Base-by-base conservation (phyloP, 2,888 invertebrate genomes). In the Dioctria rufipes region DNA sequence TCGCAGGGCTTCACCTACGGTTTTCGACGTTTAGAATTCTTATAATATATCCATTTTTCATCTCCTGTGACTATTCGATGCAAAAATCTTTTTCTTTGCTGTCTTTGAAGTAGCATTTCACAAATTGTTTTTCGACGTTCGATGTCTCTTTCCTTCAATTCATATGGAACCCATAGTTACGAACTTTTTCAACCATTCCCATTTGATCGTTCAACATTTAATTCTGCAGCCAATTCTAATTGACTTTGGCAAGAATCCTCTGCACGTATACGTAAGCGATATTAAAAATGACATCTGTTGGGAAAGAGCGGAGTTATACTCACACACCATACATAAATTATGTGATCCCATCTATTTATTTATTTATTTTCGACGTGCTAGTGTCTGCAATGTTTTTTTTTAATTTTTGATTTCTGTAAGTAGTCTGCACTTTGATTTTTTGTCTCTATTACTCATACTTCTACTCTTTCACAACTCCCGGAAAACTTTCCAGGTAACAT, bases 1-100 rank as follows among this genome's bases (percentile, higher is more conserved):
- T 69, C 51, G 42, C 69, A 43, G 0, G 69, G 71, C n/a, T 80
- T 46, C 46, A 69, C 69, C 69, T 42, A 80, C 25, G 49, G 6
- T 63, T 58, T 73, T 80, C 46, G 42, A 25, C 71, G 51, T 80
- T 80, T 80, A 39, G 61, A 49, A 25, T 61, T 58, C 51, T 80
- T 5, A 39, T 39, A 63, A 37, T 63, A 63, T 25, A 63, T 63
- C 25, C 37, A 63, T 37, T 63, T 63, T 63, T 39, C 63, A 39
- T 63, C 63, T 4, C 63, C 37, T 4, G 37, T 63, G 8, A 13
- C 63, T 37, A 60, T 80, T 69, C 61, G 54, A 67, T 80, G 9
- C 25, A 42, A 54, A 61, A 73, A 73, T 11, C 40, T 3, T 63
- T 4, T 63, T 63, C 63, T 54, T 54, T 46, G 2, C 49, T 46